Percentiles rank a stretch among this genome's conserved stretches.
Conservation (phyloP, 2,797 vertebrate species). For the Centropyge bicolor region DNA sequence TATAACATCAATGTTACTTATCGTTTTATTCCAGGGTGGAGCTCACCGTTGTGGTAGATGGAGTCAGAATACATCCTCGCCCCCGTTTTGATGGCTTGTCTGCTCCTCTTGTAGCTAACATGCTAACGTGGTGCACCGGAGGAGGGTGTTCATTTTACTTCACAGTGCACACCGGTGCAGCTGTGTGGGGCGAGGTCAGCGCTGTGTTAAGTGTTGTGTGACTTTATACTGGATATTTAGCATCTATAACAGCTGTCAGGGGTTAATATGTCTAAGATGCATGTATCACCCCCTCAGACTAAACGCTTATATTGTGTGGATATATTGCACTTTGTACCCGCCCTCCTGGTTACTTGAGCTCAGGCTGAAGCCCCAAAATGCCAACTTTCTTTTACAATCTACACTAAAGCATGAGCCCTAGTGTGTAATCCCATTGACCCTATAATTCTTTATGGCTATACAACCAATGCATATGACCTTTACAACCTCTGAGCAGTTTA, state of each 20-base stretch:
- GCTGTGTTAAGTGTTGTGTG: background rate
- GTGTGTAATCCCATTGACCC: background rate
- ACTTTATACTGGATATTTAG: background rate
- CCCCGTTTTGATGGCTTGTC: constrained; percentile 32
- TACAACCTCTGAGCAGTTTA: background rate
- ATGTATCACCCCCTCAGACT: too few relatives aligned
- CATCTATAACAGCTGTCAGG: background rate
- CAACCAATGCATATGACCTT: background rate
- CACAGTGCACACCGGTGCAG: constrained; percentile 54
- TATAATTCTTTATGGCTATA: background rate
- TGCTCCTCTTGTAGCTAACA: constrained; percentile 57
- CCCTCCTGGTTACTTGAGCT: background rate
- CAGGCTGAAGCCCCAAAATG: background rate
- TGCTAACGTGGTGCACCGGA: constrained; percentile 70
- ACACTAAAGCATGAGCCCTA: background rate
- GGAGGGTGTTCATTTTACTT: constrained; percentile 64
- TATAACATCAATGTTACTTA: background rate
- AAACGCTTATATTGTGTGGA: background rate
- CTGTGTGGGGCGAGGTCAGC: constrained; percentile 28
- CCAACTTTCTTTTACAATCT: background rate
- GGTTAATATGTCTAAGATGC: background rate
- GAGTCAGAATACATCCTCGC: background rate
- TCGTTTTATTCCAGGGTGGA: background rate
- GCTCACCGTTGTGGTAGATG: background rate
- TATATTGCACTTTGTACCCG: background rate